A percentile compares a stretch with the other conserved stretches of the same genome.
phyloP scores from a whole-genome alignment of 2,888 invertebrate species.

The Cataglyphis cursor region DNA sequence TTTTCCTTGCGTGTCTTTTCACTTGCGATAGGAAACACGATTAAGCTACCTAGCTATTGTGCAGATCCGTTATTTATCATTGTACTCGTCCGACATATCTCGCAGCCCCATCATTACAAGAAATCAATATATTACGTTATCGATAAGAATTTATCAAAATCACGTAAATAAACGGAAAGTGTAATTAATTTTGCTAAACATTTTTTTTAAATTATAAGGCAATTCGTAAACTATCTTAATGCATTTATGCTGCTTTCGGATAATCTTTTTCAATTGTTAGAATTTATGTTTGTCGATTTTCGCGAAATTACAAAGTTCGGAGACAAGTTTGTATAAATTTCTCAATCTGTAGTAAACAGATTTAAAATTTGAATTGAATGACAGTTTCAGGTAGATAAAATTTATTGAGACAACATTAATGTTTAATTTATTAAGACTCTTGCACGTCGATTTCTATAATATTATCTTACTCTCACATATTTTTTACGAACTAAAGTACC shows the following conservation, averaged over 20 bases:
- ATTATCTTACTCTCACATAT: not conserved
- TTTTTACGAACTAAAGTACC: not conserved
- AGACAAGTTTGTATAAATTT: not conserved
- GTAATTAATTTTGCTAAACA: not conserved
- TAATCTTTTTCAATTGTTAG: not conserved
- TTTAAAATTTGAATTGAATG: not conserved
- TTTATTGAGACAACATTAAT: not conserved
- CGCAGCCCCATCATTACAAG: slow-evolving; percentile 21
- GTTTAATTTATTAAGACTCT: not conserved
- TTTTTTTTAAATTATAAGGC: not conserved
- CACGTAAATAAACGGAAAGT: not conserved
- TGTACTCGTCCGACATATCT: slow-evolving; percentile 47
- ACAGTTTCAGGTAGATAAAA: not conserved
- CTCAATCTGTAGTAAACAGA: not conserved
- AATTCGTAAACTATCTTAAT: not conserved
- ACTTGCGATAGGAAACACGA: slow-evolving; percentile 60
- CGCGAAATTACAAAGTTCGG: not conserved
- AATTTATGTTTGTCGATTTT: not conserved
- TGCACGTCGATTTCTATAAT: not conserved
- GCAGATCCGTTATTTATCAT: slow-evolving; percentile 47
- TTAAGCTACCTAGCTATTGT: slow-evolving; percentile 54
- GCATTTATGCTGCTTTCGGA: not conserved
- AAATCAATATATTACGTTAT: slow-evolving; percentile 34
- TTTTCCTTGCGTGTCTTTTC: slow-evolving; percentile 62
- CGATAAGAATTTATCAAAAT: slow-evolving; percentile 40